Evolutionary conservation across 2,113 vertebrate species (phyloP), one percentile per base, ranked within the genome.

Genomic region (Phrynosoma blainvillii): DNA sequence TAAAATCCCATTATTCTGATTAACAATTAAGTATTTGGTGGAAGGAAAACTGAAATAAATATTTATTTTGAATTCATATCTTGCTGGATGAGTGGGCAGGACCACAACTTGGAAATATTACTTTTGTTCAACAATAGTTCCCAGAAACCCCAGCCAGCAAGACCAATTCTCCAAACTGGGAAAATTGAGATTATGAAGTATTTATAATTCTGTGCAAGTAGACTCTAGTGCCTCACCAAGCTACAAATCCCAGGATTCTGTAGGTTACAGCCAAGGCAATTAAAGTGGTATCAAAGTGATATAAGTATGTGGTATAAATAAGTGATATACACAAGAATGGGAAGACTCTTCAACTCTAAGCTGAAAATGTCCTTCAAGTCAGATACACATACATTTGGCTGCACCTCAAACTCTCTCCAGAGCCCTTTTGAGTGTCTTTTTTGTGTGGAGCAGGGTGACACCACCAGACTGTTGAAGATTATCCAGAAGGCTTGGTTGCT

Each of bases 11-110:
- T 93, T 94, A 92, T 93, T 92, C 82, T 90, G 87, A 94, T 92
- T 56, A 95, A 94, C 91, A 96, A 93, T 94, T 95, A 94, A 88
- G 91, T 95, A 93, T 79, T 86, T 85, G 65, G 23, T 94, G 92
- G 93, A 82, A 91, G 74, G 56, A 32, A 88, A 90, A 88, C 75
- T 30, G 27, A 93, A 92, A 95, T 91, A 95, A 94, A 94, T 90
- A 88, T 23, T 82, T 70, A 75, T 91, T 96, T 94, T 91, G 94
- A 80, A 94, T 94, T 36, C 36, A 36, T 47, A 47, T 0, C 0
- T 0, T 84, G 5, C 40, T 76, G 12, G 40, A 62, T 27, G 25
- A 30, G 16, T 47, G 40, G 65, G 25, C 30, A 82, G 40, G 68
- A 62, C 56, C 10, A 59, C 59, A 62, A 12, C 8, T 11, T 71